Base-by-base conservation (phyloP, 1,140 invertebrate species). In the Camponotus pennsylvanicus region DNA sequence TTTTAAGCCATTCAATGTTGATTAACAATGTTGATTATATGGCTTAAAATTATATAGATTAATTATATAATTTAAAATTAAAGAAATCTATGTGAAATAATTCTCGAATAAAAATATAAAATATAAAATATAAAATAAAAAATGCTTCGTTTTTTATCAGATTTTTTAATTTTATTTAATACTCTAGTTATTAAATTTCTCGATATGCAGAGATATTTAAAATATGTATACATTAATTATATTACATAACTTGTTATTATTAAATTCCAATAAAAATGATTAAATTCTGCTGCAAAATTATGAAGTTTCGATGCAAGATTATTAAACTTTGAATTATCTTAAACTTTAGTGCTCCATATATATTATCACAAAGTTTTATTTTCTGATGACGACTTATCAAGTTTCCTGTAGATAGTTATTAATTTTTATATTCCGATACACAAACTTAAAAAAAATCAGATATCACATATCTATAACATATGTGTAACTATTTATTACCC, bases 321-420 rank as follows among this genome's bases (percentile, higher is more conserved):
- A 57, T 73, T n/a, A 63, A 27, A 45, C 57, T 75, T 40, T 40
- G 18, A 59, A 27, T 75, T 59, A 27, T 40, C 37, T 49, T 45
- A 21, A 21, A 78, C 45, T 34, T 45, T 34, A 34, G 15, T 8
- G 34, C 55, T 27, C 52, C 11, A 55, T 52, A 52, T 15, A 52
- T 8, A 34, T 40, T 57, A 21, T n/a, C 40, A 0, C 18, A 15
- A 37, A 34, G 37, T 67, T 67, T 37, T 21, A 63, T 42, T 40
- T 27, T 18, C 21, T 18, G 21, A 77, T 37, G 13, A 27, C 3
- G 34, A 59, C 34, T 40, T 13, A 34, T 40, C 27, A 27, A 1
- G n/a, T 32, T 63, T 63, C 75, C 49, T 52, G 49, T 3, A 52
- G 13, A 3, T 1, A 3, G 45, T 49, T 49, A 13, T 13, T 13